Conservation (phyloP, 1,140 invertebrate genomes). For the Telenomus remus region DNA sequence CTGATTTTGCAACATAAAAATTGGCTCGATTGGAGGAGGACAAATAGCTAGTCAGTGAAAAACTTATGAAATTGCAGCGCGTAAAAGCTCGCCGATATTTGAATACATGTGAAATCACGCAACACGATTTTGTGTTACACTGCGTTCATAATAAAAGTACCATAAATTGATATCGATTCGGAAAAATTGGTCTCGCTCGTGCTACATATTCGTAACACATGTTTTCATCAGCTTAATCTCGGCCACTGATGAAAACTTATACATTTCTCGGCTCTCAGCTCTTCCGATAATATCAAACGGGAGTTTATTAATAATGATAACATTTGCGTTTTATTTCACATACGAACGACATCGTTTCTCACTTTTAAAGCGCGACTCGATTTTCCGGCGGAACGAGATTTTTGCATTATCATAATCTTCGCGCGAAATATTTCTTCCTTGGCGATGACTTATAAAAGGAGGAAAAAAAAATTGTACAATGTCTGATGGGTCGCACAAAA, state of each 20-base stretch:
- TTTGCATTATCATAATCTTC: slow-evolving; percentile 1
- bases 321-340: slow-evolving; percentile 2
- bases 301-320: slow-evolving; percentile 12
- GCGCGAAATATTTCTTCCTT: slow-evolving; percentile 2
- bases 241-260: slow-evolving; percentile 7
- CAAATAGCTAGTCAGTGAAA: slow-evolving; percentile 2
- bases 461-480: no score
- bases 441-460: neutral
- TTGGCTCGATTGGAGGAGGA: neutral
- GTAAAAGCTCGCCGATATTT: neutral
- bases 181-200: neutral
- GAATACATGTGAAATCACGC: neutral
- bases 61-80: neutral
- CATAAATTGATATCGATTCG: slow-evolving; percentile 23
- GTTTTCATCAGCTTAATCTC: slow-evolving; percentile 15
- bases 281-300: slow-evolving; percentile 9
- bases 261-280: neutral
- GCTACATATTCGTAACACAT: slow-evolving; percentile 12
- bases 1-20: neutral
- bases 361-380: slow-evolving; percentile 1
- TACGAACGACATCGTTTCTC: neutral
- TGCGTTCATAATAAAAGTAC: slow-evolving; percentile 4
- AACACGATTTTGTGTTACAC: neutral
- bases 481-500: no score
- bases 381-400: neutral